Base-by-base conservation (phyloP, 2,888 invertebrate genomes). In the Melikaiella ostensackeni region DNA sequence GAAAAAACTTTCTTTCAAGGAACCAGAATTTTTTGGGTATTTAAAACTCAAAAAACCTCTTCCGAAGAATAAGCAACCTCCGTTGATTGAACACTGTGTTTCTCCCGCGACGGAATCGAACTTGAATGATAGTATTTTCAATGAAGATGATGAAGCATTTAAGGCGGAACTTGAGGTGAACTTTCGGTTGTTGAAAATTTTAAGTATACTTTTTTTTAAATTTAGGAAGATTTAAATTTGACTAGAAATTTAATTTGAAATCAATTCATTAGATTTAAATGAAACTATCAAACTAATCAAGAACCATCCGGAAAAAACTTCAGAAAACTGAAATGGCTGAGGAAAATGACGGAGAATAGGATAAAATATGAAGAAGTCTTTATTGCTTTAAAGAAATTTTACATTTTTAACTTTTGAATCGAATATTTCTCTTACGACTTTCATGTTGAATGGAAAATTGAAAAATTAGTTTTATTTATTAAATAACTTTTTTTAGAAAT, bases 1-100 rank as follows among this genome's bases (percentile, higher is more conserved):
- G 76, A 97, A 97, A 91, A 97, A 97, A 90, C 92, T 97, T 16
- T 97, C 97, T 11, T 97, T 97, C 91, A 95, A 96, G 79, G 97
- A 97, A 87, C 97, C 97, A 4, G 96, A 96, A 92, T 95, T 96
- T 73, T 93, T 95, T 80, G 92, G 92, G 27, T 91, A 90, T 81
- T 84, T 92, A 82, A 91, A 89, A 84, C 87, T 90, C 84, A 88
- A 88, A 77, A 87, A 85, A 80, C 81, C 84, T 6, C 55, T 82
- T 73, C 21, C 80, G 50, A 81, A 84, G 24, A 75, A 82, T 61
- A 83, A 81, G 46, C 84, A 85, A 7, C 77, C 86, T 13, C 82
- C 84, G 6, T 74, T 85, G 7, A 77, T 64, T 27, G 84, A 27
- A 59, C 80, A 80, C 19, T 75, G 77, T 50, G 81, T 80, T 75